phyloP scores from a whole-genome alignment of 1,140 invertebrate species.

The Zaprionus africanus region DNA sequence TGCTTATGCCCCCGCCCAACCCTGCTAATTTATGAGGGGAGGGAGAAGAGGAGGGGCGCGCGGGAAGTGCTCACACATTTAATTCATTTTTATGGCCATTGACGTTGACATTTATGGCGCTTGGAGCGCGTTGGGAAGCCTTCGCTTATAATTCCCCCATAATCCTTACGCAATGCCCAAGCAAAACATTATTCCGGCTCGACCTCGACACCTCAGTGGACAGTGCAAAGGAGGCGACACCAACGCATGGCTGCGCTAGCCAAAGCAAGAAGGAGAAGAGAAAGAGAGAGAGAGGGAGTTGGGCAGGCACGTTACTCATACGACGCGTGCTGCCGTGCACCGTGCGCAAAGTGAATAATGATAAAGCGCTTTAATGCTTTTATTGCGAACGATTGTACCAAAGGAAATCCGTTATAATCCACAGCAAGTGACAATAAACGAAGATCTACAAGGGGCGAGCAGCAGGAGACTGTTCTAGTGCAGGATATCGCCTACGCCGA shows the following conservation, averaged over 20 bases:
- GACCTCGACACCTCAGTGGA: slow-evolving; percentile 13
- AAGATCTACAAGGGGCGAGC: slow-evolving; percentile 50
- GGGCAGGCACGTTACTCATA: slow-evolving; percentile 48
- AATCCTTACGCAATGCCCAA: slow-evolving; percentile 62
- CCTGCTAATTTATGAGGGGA: slow-evolving; percentile 57
- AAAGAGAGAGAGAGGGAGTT: background rate
- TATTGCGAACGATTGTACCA: slow-evolving; percentile 76
- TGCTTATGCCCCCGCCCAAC: slow-evolving; percentile 51
- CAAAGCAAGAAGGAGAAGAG: background rate
- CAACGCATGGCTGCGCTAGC: background rate
- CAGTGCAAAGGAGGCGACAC: slow-evolving; percentile 9
- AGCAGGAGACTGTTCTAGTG: background rate
- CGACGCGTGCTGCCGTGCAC: slow-evolving; percentile 57
- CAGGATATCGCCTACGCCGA: background rate
- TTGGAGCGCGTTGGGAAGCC: slow-evolving; percentile 33
- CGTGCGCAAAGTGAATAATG: slow-evolving; percentile 77
- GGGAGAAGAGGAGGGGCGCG: too few relatives aligned
- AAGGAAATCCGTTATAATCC: slow-evolving; percentile 80
- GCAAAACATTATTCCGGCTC: slow-evolving; percentile 36
- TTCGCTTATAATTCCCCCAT: slow-evolving; percentile 70
- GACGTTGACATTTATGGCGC: slow-evolving; percentile 70
- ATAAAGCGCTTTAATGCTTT: slow-evolving; percentile 79
- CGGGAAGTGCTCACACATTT: slow-evolving; percentile 39
- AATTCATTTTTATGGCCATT: slow-evolving; percentile 71
- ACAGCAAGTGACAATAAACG: slow-evolving; percentile 81